Evolutionary conservation across 2,797 vertebrate species (phyloP), one percentile per base, ranked within the genome.

Genomic region (Lagodon rhomboides): DNA sequence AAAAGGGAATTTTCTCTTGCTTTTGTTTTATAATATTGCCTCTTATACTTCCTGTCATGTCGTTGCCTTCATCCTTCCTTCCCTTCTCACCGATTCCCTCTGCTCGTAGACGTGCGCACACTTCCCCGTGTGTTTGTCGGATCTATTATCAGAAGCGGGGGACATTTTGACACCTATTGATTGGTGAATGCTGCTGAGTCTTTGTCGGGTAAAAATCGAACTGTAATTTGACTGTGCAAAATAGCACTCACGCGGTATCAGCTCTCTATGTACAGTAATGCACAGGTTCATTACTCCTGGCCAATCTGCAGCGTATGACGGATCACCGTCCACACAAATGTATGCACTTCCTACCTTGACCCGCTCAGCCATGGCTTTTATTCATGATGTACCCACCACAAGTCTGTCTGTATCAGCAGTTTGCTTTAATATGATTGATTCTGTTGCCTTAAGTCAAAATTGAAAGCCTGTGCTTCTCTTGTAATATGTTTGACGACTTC

Each of bases 181-280:
- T 86, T 47, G 73, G 44, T 15, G 81, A 86, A 82, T 69, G 81
- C 89, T 83, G 84, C 85, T 76, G 86, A 87, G 68, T 85, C 85
- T 90, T 88, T 89, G 83, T 87, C 83, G 75, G 87, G 82, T 85
- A 68, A 65, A 92, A 91, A 92, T 92, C 84, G 61, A 91, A 87
- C 75, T 73, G 68, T 77, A 81, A 83, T 89, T 87, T 86, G 77
- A 83, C 74, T 84, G 79, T 58, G 75, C 73, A 90, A 79, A 91
- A 80, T 72, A 77, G 80, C 50, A n/a, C 64, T 68, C 66, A 53
- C 7, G 60, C 75, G 69, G 72, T 82, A 79, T 90, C 89, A 87
- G 79, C 83, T 86, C 50, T 79, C 67, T 75, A 41, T 74, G 75
- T 81, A 23, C 56, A 66, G 58, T 73, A 79, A 84, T 75, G 73